phyloP scores from a whole-genome alignment of 1,140 invertebrate species.

The Ptiloglossa arizonensis region DNA sequence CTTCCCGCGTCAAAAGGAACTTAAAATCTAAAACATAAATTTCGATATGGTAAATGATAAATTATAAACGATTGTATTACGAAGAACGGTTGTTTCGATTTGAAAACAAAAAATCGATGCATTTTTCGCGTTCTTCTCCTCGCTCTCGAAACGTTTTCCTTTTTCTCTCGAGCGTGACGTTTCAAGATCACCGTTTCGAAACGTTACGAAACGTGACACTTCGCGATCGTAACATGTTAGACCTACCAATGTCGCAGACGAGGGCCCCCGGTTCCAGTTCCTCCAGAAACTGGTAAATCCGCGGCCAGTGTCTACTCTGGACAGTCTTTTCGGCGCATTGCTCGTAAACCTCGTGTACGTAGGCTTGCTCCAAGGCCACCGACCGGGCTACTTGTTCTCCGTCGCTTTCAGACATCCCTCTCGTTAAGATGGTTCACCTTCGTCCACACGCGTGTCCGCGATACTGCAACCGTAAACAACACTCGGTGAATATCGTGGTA shows the following conservation, averaged over 20 bases:
- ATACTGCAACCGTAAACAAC: slow-evolving; percentile 68
- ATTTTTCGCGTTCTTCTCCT: too few relatives aligned
- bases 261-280: slow-evolving; percentile 94
- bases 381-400: slow-evolving; percentile 87
- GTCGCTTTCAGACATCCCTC: slow-evolving; percentile 81
- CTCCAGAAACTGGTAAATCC: slow-evolving; percentile 92
- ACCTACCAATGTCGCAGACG: slow-evolving; percentile 95
- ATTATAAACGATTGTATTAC: too few relatives aligned
- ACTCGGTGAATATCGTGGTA: too few relatives aligned
- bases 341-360: slow-evolving; percentile 97
- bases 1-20: too few relatives aligned
- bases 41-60: too few relatives aligned
- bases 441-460: slow-evolving; percentile 72
- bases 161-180: too few relatives aligned
- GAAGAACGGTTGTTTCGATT: too few relatives aligned
- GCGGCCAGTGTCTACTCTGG: slow-evolving; percentile 89
- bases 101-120: too few relatives aligned
- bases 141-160: too few relatives aligned
- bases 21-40: too few relatives aligned
- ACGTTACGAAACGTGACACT: too few relatives aligned
- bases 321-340: slow-evolving; percentile 88
- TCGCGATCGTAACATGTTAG: background rate
- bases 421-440: slow-evolving; percentile 69
- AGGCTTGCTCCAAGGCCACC: slow-evolving; percentile 94
- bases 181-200: too few relatives aligned